Conservation (phyloP, 1,140 invertebrate species). For the Macrotrachela quadricornifera region DNA sequence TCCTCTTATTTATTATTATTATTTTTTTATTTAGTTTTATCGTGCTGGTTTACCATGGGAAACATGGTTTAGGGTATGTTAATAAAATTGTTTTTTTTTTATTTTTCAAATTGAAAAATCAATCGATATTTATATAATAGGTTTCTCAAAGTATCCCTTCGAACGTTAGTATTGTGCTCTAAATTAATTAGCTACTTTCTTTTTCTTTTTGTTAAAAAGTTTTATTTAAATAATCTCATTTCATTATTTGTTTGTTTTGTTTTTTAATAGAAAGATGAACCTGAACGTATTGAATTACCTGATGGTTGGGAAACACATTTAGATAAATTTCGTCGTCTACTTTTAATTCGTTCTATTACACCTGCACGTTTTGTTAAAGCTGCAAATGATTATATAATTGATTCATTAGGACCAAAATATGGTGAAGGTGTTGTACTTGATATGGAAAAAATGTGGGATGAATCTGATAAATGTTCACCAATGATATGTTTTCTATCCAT, state of each 20-base stretch:
- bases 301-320: constrained; percentile 66
- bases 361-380: constrained; percentile 80
- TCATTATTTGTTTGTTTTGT: no score
- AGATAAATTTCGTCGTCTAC: constrained; percentile 65
- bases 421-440: constrained; percentile 75
- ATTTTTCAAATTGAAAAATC: not conserved
- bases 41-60: no score
- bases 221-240: no score
- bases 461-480: constrained; percentile 64
- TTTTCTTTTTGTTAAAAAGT: no score
- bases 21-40: no score
- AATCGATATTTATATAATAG: no score
- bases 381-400: constrained; percentile 68
- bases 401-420: constrained; percentile 66
- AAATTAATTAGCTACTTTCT: no score
- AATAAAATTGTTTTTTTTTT: constrained; percentile 32
- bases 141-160: no score
- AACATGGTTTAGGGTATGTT: no score
- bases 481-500: constrained; percentile 78
- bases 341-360: constrained; percentile 78
- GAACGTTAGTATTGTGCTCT: no score
- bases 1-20: not conserved
- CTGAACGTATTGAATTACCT: constrained; percentile 69
- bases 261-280: constrained; percentile 55
- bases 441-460: constrained; percentile 51